Conservation (phyloP, 2,113 vertebrate genomes). For the Microcebus tavaratra region DNA sequence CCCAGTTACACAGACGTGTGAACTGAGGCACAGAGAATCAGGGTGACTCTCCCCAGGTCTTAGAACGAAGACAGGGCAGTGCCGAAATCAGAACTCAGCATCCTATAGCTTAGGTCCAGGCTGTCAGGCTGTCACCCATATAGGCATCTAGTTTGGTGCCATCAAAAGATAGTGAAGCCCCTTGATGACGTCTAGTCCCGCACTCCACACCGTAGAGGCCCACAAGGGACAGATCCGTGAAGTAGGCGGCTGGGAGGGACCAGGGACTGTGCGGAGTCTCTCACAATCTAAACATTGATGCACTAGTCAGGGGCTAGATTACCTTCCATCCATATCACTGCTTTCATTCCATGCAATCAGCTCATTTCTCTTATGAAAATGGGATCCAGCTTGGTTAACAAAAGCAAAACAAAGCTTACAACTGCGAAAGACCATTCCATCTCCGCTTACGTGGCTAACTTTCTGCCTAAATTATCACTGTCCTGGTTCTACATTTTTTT, state of each 20-base stretch:
- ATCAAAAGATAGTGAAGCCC: background rate
- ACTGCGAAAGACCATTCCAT: background rate
- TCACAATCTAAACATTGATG: background rate
- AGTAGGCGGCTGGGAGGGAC: background rate
- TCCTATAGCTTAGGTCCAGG: background rate
- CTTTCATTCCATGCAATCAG: background rate
- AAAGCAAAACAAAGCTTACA: background rate
- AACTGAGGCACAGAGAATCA: background rate
- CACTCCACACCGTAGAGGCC: background rate
- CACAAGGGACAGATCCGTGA: background rate
- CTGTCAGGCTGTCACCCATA: accelerated
- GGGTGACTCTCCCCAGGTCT: background rate
- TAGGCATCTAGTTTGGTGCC: background rate
- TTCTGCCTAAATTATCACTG: background rate
- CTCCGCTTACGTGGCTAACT: background rate
- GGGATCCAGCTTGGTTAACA: background rate
- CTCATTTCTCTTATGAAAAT: background rate
- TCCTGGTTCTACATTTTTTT: background rate
- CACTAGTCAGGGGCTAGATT: background rate
- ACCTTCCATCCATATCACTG: background rate
- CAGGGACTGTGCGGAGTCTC: background rate
- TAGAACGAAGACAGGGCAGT: background rate
- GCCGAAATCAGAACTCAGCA: background rate
- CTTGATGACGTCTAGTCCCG: background rate
- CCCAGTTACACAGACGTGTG: background rate